A percentile compares a stretch with the other conserved stretches of the same genome.
Evolutionary conservation across 2,797 vertebrate species (phyloP).

Genomic region (Schizopygopsis malacanthus): DNA sequence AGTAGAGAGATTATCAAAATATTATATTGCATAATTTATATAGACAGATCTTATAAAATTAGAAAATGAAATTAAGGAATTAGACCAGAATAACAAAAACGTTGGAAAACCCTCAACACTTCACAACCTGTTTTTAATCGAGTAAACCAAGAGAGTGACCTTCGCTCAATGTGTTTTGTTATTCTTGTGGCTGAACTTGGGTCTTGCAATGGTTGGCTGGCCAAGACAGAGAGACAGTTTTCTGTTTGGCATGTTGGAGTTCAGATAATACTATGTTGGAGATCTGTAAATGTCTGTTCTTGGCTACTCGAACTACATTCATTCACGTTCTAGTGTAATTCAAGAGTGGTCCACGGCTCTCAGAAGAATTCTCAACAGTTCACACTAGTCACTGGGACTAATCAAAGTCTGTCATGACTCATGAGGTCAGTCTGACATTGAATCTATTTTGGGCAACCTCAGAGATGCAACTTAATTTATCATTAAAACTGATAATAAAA

Average conservation of each 20-base stretch:
- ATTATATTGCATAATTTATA: not conserved
- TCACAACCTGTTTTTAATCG: not conserved
- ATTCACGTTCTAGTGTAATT: slow-evolving; percentile 70
- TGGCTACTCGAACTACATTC: slow-evolving; percentile 58
- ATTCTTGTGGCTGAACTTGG: slow-evolving; percentile 38
- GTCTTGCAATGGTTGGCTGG: slow-evolving; percentile 16
- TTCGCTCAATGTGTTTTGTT: slow-evolving; percentile 17
- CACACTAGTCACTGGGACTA: slow-evolving; percentile 33
- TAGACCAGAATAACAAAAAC: slow-evolving; percentile 34
- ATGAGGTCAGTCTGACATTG: slow-evolving; percentile 38
- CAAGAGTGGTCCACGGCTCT: slow-evolving; percentile 57
- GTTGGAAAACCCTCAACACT: not conserved
- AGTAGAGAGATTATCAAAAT: not conserved
- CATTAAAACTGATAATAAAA: not conserved
- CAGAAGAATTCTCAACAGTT: slow-evolving; percentile 42
- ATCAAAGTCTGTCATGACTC: slow-evolving; percentile 19
- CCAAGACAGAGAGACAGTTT: slow-evolving; percentile 51
- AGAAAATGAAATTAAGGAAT: not conserved
- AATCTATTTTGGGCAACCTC: slow-evolving; percentile 41
- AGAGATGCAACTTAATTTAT: slow-evolving; percentile 20
- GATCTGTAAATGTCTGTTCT: slow-evolving; percentile 60
- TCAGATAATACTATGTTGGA: slow-evolving; percentile 69
- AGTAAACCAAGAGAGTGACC: slow-evolving; percentile 9
- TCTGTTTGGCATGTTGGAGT: slow-evolving; percentile 60
- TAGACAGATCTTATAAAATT: not conserved